Evolutionary conservation across 37 sponge, comb jelly and placozoan species (phyloP).

Genomic region (Haliclona indistincta): DNA sequence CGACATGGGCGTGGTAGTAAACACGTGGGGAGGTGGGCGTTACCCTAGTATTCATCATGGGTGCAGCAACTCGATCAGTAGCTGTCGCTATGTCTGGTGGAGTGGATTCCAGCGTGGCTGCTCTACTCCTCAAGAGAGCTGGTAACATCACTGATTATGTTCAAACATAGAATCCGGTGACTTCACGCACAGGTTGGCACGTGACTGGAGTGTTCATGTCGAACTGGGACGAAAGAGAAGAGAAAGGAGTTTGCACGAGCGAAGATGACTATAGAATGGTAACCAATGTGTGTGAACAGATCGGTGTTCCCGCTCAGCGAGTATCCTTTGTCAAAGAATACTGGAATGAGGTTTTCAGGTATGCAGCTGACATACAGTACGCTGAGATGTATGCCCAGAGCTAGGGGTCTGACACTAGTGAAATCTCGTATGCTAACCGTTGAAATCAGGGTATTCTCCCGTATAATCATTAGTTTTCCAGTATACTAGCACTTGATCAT

Average conservation of each 20-base stretch:
- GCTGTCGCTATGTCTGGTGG: no score
- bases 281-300: constrained; percentile 41
- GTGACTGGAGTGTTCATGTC: constrained; percentile 80
- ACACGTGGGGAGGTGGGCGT: no score
- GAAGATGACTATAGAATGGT: constrained; percentile 53
- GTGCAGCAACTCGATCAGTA: no score
- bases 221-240: constrained; percentile 90
- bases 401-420: no score
- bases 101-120: no score
- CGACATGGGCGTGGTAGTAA: no score
- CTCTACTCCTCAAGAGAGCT: no score
- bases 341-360: constrained; percentile 90
- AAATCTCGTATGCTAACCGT: background rate
- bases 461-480: background rate
- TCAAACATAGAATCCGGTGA: no score
- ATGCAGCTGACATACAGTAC: background rate
- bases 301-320: constrained; percentile 47
- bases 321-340: constrained; percentile 83
- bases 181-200: constrained; percentile 43
- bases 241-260: constrained; percentile 50
- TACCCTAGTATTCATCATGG: no score
- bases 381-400: background rate
- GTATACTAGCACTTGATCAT: background rate
- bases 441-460: background rate
- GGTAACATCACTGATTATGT: no score